These are phyloP conservation scores for Tricholaema leucomelas DNA, from an alignment of 2,113 vertebrate species.

Conservation along the genomic window DNA sequence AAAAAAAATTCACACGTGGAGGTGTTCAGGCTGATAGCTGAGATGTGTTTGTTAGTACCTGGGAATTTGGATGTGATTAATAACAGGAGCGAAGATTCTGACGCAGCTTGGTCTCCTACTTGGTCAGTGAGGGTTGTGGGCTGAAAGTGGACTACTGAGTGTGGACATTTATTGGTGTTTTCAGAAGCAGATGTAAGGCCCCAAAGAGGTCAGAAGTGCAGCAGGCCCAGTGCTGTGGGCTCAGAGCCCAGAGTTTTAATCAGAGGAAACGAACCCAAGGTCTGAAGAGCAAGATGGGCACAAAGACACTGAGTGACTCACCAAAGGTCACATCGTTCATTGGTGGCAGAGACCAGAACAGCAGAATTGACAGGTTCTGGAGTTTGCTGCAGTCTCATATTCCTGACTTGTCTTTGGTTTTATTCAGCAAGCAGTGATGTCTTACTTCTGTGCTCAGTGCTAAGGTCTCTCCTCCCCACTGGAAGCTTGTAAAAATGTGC, in stretches of 20 bases:
- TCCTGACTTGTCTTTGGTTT: background rate
- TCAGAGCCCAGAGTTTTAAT: background rate
- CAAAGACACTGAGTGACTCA: background rate
- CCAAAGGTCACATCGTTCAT: background rate
- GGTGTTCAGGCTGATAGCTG: background rate
- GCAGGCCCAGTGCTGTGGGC: background rate
- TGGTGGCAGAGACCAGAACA: background rate
- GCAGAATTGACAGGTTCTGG: background rate
- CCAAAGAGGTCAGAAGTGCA: constrained; percentile 10
- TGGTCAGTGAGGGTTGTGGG: rapidly evolving
- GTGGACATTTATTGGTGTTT: background rate
- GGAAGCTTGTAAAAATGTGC: background rate
- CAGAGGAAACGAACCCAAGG: background rate
- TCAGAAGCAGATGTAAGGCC: background rate
- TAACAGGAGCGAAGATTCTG: rapidly evolving
- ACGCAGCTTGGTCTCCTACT: rapidly evolving
- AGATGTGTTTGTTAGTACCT: background rate
- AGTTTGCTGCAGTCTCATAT: background rate
- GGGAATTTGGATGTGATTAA: background rate
- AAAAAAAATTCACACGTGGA: background rate
- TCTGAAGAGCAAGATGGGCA: background rate
- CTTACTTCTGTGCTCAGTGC: background rate
- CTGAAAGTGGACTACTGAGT: background rate
- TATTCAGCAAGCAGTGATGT: background rate
- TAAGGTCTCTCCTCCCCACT: background rate